These are phyloP conservation scores for Anorthoa munda DNA, from an alignment of 2,888 invertebrate species.

Conservation along the genomic window DNA sequence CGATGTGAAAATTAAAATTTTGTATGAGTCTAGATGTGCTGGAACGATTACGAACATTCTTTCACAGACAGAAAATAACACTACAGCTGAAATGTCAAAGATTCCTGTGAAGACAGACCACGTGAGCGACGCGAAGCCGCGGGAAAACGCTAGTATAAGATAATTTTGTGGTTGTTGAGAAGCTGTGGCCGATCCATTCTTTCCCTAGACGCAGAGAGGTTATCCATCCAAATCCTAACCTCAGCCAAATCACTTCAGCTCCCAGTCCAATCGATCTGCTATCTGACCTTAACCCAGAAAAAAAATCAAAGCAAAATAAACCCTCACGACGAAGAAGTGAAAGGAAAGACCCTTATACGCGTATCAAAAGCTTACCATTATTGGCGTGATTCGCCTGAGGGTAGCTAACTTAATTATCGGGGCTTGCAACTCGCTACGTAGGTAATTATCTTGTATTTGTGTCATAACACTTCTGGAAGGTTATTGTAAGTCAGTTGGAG, in stretches of 20 bases:
- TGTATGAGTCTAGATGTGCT: no score
- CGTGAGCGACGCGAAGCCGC: no score
- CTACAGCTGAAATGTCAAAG: no score
- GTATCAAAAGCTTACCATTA: constrained; percentile 53
- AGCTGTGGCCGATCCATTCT: no score
- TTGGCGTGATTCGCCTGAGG: constrained; percentile 40
- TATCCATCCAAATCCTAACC: not conserved
- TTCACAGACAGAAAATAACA: no score
- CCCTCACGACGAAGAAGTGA: not conserved
- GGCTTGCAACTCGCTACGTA: constrained; percentile 40
- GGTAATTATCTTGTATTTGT: constrained; percentile 60
- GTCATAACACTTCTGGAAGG: constrained; percentile 24
- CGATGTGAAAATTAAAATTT: no score
- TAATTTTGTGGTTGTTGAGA: no score
- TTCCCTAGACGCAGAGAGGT: not conserved
- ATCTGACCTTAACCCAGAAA: constrained; percentile 12
- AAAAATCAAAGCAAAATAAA: constrained; percentile 32
- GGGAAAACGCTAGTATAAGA: no score
- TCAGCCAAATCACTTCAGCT: not conserved
- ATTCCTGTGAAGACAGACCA: no score
- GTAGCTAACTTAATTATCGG: constrained; percentile 51
- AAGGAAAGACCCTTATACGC: constrained; percentile 7
- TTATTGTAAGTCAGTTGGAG: not conserved
- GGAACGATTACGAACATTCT: no score
- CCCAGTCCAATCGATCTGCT: not conserved